phyloP scores from a whole-genome alignment of 2,797 vertebrate species.

The Aphelocoma californica region DNA sequence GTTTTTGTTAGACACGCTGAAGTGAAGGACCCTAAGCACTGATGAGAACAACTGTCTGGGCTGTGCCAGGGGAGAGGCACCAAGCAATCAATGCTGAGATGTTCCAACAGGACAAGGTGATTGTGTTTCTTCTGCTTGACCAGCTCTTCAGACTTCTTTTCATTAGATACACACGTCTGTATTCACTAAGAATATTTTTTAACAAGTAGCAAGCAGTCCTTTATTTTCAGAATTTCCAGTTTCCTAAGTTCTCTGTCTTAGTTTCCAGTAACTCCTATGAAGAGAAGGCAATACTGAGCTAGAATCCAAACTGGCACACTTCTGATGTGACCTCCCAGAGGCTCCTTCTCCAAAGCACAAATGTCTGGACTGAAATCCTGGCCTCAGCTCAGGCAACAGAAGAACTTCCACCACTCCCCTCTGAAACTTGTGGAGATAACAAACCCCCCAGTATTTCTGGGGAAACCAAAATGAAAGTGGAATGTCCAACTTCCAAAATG shows the following conservation, averaged over 20 bases:
- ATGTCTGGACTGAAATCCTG: not conserved
- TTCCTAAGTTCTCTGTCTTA: not conserved
- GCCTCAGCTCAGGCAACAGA: not conserved
- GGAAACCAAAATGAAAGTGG: not conserved
- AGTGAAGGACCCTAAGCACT: not conserved
- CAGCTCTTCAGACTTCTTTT: not conserved
- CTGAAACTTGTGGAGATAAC: not conserved
- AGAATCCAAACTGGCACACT: not conserved
- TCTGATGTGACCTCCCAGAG: not conserved
- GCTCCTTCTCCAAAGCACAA: not conserved
- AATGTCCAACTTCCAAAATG: not conserved
- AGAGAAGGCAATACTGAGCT: not conserved
- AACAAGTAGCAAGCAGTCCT: not conserved
- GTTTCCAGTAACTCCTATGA: not conserved
- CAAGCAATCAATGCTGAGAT: not conserved
- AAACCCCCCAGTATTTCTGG: not conserved
- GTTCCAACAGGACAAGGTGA: not conserved
- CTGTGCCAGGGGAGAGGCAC: not conserved
- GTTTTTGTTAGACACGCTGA: not conserved
- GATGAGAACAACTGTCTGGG: not conserved
- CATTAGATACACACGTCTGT: not conserved
- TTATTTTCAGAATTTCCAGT: not conserved
- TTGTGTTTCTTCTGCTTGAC: not conserved
- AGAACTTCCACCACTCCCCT: not conserved
- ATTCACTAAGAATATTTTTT: not conserved